phyloP scores from a whole-genome alignment of 2,113 vertebrate genomes.

The Melanerpes aurifrons region DNA sequence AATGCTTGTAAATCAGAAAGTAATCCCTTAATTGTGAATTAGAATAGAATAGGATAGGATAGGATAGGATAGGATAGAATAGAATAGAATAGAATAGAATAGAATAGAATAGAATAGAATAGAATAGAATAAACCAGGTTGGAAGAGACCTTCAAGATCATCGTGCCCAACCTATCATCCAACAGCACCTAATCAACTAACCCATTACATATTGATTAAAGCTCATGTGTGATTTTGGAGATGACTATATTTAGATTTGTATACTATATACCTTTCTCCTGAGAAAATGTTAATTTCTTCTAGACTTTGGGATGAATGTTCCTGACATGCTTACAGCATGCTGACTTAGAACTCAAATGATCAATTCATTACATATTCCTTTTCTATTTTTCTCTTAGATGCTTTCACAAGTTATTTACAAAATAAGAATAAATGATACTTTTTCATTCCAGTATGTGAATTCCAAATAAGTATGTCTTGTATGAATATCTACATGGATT shows the following conservation, averaged over 20 bases:
- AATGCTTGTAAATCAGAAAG: constrained; percentile 69
- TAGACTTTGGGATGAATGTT: background rate
- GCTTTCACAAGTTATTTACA: background rate
- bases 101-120: no score
- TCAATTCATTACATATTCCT: background rate
- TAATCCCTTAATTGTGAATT: constrained; percentile 72
- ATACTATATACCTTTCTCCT: background rate
- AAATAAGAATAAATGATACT: background rate
- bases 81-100: no score
- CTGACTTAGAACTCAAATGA: background rate
- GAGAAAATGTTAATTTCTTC: background rate
- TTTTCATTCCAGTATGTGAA: background rate
- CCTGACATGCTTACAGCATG: background rate
- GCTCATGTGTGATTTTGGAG: constrained; percentile 17
- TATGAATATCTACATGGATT: background rate
- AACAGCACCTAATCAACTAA: no score
- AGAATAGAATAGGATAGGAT: no score
- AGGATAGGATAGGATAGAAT: no score
- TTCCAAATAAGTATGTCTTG: background rate
- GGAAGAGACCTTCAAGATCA: no score
- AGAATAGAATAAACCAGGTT: no score
- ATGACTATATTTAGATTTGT: constrained; percentile 34
- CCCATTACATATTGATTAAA: constrained; percentile 65
- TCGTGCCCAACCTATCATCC: no score
- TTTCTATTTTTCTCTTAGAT: background rate